Evolutionary conservation across 2,888 invertebrate species (phyloP), one percentile per base, ranked within the genome.

Genomic region (Pseudanteris insignis): DNA sequence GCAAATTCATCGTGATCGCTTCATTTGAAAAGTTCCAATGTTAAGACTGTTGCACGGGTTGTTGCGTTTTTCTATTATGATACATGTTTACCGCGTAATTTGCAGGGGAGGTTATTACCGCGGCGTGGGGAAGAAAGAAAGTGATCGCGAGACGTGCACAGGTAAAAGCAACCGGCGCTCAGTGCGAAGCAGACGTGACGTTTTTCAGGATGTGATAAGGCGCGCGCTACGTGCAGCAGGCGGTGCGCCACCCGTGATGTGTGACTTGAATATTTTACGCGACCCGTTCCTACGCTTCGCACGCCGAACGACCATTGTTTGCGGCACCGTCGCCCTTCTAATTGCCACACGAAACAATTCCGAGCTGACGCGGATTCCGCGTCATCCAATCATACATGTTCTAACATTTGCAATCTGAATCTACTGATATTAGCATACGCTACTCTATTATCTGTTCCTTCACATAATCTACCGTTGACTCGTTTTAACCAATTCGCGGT

Each of bases 191-290:
- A 54, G 65, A 63, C 67, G 67, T 67, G 66, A 64, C 66, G 65
- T 67, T 60, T 67, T 66, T 36, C 59, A 67, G 65, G 58, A 63
- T 59, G 62, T 68, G 68, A 68, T 65, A 68, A 70, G 70, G 69
- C 67, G 71, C 63, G 69, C 65, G 63, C 60, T 68, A 71, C 72
- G 70, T 66, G 70, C 55, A 51, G 58, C 70, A 55, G 67, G 63
- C 63, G 65, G 65, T 65, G 50, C 60, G 66, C 69, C 67, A 67
- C 69, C 67, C 68, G 69, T 21, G 64, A 69, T 54, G 58, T 72
- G 69, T 67, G 70, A 67, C 65, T 69, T 74, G 75, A 74, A 76
- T 76, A 74, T 75, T 76, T 75, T 70, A 73, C 65, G 63, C 60
- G 68, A n/a, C 8, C 6, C 61, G 67, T 46, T 46, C 28, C 61